Base-by-base conservation (phyloP, 30 jellyfish, hydroid and myxozoan genomes). In the Phacellophora camtschatica region DNA sequence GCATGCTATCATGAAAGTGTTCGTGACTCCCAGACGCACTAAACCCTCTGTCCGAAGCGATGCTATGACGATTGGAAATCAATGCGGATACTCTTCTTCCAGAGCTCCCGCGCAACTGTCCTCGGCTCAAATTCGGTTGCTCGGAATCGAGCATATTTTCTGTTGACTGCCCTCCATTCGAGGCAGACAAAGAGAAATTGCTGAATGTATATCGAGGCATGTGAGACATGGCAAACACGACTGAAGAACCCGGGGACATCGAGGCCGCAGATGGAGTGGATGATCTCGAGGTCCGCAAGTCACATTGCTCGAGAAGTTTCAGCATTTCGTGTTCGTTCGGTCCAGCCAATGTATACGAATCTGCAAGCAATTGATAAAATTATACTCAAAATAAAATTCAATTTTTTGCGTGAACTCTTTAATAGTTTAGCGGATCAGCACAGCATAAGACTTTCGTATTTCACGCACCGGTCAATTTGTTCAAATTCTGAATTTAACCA, bases 251-350 rank as follows among this genome's bases (percentile, higher is more conserved):
- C 36, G 95, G 88, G 15, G 95, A 84, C 12, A 84, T 77, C 49
- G 95, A 84, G 53, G 95, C 81, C 32, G 82, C 86, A 27, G 95
- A 72, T 39, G 98, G 98, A 35, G 99, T 94, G 23, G 95, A 63
- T 6, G 96, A 94, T 24, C 97, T 90, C 28, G 99, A 89, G 18
- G 86, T 55, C 15, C 95, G 69, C 15, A 94, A 62, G 59, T 94
- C 99, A 31, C 97, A 86, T 50, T 87, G 97, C 62, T 87, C 99
- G 7, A 94, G 63, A 29, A 87, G 46, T 29, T 94, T 86, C 71
- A 94, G 76, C 69, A 94, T 41, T 71, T 94, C 97, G 4, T 70
- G 81, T 16, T 82, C 91, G 51, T 68, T 84, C 32, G 99, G 99
- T 2, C 97, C 99, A 78, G 86, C 86, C 63, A 83, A 34, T 2